phyloP scores from a whole-genome alignment of 1,140 invertebrate species.

The Pseudobourletiella spinata region DNA sequence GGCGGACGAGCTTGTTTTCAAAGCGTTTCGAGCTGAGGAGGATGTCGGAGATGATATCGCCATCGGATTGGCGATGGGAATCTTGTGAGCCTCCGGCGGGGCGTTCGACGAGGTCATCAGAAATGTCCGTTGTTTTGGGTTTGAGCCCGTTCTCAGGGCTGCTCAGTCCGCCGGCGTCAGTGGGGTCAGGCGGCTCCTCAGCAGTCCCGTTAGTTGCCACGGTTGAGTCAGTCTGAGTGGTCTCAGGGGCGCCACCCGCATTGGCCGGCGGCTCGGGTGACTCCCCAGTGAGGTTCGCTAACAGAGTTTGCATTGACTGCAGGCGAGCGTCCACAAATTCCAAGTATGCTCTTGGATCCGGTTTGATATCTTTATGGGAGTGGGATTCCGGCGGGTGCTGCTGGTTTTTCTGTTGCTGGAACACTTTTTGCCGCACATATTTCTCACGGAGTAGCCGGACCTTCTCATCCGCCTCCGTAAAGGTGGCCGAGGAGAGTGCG shows the following conservation, averaged over 20 bases:
- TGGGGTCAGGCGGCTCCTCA: neutral
- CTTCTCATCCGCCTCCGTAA: neutral
- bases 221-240: too few species aligned
- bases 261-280: too few species aligned
- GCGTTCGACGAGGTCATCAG: too few species aligned
- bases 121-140: too few species aligned
- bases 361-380: neutral
- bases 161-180: neutral
- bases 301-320: neutral
- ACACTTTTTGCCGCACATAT: too few species aligned
- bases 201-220: neutral
- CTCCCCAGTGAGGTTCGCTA: neutral
- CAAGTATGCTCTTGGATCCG: neutral
- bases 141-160: neutral
- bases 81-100: too few species aligned
- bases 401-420: neutral
- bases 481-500: neutral
- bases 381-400: neutral
- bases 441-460: neutral
- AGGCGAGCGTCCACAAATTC: neutral
- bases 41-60: neutral
- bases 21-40: neutral
- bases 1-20: too few species aligned
- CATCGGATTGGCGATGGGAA: too few species aligned
- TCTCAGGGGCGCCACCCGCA: too few species aligned